Evolutionary conservation across 2,888 invertebrate genomes (phyloP).

Genomic region (Pristionchus mayeri): DNA sequence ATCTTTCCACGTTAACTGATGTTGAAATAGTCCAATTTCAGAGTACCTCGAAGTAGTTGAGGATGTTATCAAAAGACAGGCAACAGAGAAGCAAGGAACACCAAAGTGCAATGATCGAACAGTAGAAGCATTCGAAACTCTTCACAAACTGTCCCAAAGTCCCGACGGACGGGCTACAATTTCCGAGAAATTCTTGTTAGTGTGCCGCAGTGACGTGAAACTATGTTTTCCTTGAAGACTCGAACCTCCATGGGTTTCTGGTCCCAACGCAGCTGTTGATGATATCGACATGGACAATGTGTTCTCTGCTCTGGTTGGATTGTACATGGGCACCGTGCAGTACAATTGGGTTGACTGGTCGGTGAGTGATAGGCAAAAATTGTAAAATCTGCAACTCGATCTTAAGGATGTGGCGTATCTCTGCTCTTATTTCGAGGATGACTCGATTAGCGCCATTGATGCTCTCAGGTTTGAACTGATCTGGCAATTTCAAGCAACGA

Average conservation of each 20-base stretch:
- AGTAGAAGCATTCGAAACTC: not conserved
- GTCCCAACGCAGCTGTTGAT: too few species aligned
- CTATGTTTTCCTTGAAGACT: too few species aligned
- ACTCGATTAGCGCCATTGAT: too few species aligned
- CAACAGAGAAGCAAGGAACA: too few species aligned
- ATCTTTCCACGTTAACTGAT: not conserved
- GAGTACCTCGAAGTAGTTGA: slow-evolving; percentile 44
- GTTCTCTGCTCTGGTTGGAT: not conserved
- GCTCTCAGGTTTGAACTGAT: too few species aligned
- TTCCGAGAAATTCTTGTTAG: not conserved
- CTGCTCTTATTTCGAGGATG: too few species aligned
- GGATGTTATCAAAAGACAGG: not conserved
- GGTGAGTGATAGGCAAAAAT: not conserved
- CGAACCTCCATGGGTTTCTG: too few species aligned
- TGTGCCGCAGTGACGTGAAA: too few species aligned
- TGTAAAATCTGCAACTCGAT: not conserved
- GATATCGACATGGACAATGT: not conserved
- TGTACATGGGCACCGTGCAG: not conserved
- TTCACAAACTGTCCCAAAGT: not conserved
- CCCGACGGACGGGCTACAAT: not conserved
- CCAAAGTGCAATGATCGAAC: not conserved
- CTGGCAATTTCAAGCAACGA: too few species aligned
- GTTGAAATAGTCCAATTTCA: not conserved
- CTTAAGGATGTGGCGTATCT: not conserved
- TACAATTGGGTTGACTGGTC: not conserved